These are phyloP conservation scores for Monomorium pharaonis DNA, from an alignment of 1,140 invertebrate genomes.

Conservation along the genomic window DNA sequence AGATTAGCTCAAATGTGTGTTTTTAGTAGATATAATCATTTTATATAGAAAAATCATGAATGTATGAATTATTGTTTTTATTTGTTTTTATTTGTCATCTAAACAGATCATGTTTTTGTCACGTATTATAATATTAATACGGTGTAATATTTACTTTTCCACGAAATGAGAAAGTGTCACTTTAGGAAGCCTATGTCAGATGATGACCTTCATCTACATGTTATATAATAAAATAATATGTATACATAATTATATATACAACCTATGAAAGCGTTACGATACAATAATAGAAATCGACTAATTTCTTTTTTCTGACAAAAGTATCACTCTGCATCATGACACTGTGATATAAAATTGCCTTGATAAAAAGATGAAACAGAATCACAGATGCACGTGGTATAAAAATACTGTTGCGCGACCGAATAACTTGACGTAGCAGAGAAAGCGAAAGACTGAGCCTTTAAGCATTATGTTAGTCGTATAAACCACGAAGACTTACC, in stretches of 20 bases:
- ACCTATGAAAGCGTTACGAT: background rate
- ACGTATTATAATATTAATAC: too few species aligned
- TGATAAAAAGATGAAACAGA: conserved; percentile 9
- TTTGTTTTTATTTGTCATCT: too few species aligned
- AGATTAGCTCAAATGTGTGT: too few species aligned
- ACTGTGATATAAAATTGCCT: background rate
- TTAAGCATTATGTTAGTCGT: conserved; percentile 78
- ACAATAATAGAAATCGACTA: background rate
- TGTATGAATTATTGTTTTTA: too few species aligned
- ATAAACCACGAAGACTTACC: conserved; percentile 83
- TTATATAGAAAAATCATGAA: too few species aligned
- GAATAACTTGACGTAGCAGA: conserved; percentile 76
- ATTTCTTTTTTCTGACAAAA: background rate
- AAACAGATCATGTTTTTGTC: too few species aligned
- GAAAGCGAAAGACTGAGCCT: conserved; percentile 84
- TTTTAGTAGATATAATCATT: too few species aligned
- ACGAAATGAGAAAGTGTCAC: too few species aligned
- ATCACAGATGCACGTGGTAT: conserved; percentile 56
- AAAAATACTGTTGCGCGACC: conserved; percentile 61
- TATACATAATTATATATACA: background rate
- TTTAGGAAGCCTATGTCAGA: too few species aligned
- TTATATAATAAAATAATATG: background rate
- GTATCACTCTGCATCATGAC: background rate
- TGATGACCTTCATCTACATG: too few species aligned
- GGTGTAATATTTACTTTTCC: too few species aligned